phyloP scores from a whole-genome alignment of 2,888 invertebrate species.

The Drosophila yooni region DNA sequence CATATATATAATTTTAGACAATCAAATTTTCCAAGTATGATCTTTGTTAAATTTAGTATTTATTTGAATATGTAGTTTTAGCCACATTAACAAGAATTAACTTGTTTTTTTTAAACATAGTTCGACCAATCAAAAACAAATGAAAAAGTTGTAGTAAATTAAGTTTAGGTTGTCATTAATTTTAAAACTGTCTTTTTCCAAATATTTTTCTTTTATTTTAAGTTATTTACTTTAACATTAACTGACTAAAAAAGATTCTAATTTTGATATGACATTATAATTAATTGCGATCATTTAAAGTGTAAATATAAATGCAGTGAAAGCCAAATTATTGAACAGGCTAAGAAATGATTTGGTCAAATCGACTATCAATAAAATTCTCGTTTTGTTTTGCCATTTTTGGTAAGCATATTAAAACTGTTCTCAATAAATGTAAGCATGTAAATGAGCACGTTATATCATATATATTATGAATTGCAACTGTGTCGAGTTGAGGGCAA shows the following conservation, averaged over 20 bases:
- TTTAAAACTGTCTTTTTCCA: too few relatives aligned
- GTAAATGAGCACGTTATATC: too few relatives aligned
- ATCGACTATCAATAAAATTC: neutral
- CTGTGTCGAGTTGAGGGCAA: neutral
- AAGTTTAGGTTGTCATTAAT: too few relatives aligned
- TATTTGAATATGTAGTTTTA: neutral
- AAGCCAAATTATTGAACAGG: neutral
- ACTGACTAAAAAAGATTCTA: neutral
- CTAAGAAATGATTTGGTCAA: neutral
- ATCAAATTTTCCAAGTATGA: neutral
- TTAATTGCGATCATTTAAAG: neutral
- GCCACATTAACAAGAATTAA: neutral
- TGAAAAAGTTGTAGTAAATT: neutral
- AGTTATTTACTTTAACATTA: neutral
- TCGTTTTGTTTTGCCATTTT: neutral
- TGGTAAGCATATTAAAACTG: neutral
- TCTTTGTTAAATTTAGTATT: neutral
- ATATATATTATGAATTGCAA: neutral
- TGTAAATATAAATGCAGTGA: neutral
- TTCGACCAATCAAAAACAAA: neutral
- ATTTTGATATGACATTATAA: neutral
- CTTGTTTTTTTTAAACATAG: neutral
- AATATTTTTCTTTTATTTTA: neutral
- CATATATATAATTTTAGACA: too few relatives aligned
- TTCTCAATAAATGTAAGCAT: neutral